phyloP scores from a whole-genome alignment of 2,113 vertebrate genomes.

The Hylia prasina region DNA sequence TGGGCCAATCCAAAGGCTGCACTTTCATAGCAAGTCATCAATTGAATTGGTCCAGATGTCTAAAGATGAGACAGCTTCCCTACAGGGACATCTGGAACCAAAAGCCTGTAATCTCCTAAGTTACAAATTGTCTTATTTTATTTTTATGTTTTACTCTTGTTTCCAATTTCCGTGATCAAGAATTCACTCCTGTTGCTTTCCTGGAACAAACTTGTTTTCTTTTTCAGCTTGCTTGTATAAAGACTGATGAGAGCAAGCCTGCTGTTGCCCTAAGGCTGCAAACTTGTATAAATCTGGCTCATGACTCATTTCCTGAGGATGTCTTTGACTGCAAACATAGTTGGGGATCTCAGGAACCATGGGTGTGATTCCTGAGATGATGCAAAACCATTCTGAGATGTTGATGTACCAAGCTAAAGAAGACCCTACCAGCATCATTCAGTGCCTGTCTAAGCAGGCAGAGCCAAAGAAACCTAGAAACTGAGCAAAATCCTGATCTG shows the following conservation, averaged over 20 bases:
- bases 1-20: neutral
- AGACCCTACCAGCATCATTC: neutral
- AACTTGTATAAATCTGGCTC: conserved; percentile 24
- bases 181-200: conserved; percentile 12
- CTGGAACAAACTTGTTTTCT: conserved; percentile 28
- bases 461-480: neutral
- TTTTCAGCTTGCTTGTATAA: conserved; percentile 35
- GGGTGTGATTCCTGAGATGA: neutral
- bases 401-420: neutral
- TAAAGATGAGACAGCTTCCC: neutral
- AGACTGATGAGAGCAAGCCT: conserved; percentile 19
- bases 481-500: neutral
- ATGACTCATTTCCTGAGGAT: conserved; percentile 40
- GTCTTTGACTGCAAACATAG: neutral
- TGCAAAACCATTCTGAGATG: neutral
- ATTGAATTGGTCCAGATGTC: neutral
- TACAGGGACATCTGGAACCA: neutral
- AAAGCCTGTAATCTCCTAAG: neutral
- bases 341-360: neutral
- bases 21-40: neutral
- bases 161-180: conserved; percentile 9
- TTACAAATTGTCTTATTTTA: neutral
- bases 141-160: neutral
- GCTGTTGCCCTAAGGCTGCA: conserved; percentile 13
- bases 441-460: neutral